These are phyloP conservation scores for Drosophila athabasca DNA, from an alignment of 1,140 invertebrate genomes.

Conservation along the genomic window DNA sequence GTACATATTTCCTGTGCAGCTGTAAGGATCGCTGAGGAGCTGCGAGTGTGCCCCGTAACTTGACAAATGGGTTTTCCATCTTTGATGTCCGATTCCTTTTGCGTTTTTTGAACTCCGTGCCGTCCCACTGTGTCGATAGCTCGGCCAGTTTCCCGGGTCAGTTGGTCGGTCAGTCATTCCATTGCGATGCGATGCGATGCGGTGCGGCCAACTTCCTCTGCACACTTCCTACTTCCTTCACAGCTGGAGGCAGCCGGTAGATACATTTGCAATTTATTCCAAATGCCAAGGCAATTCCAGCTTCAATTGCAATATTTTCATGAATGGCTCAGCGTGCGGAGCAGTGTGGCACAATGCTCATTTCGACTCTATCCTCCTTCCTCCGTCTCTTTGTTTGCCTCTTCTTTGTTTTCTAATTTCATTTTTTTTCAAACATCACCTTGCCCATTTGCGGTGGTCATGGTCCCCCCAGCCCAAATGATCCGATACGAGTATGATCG, in stretches of 20 bases:
- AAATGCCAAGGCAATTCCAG: constrained; percentile 66
- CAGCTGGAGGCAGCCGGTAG: constrained; percentile 46
- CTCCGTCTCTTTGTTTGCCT: constrained; percentile 9
- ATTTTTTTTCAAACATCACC: constrained; percentile 44
- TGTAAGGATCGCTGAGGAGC: constrained; percentile 51
- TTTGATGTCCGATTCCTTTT: constrained; percentile 9
- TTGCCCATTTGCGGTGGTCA: constrained; percentile 45
- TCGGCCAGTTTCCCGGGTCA: constrained; percentile 12
- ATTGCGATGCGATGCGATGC: constrained; percentile 1
- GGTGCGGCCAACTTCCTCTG: constrained; percentile 53
- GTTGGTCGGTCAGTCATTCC: constrained; percentile 3
- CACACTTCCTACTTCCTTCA: constrained; percentile 73
- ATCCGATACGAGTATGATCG: neutral
- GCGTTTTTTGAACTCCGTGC: constrained; percentile 23
- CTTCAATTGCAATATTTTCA: constrained; percentile 60
- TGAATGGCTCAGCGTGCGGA: constrained; percentile 64
- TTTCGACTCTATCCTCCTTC: constrained; percentile 3
- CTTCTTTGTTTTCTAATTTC: constrained; percentile 38
- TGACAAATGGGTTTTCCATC: constrained; percentile 70
- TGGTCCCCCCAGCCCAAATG: constrained; percentile 20
- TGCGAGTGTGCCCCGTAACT: constrained; percentile 54
- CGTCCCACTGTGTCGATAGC: constrained; percentile 62
- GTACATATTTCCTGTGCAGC: constrained; percentile 21
- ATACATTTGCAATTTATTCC: constrained; percentile 79
- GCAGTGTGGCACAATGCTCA: constrained; percentile 15